Conservation (phyloP, 2,888 invertebrate species). For the Sphaerophoria taeniata region DNA sequence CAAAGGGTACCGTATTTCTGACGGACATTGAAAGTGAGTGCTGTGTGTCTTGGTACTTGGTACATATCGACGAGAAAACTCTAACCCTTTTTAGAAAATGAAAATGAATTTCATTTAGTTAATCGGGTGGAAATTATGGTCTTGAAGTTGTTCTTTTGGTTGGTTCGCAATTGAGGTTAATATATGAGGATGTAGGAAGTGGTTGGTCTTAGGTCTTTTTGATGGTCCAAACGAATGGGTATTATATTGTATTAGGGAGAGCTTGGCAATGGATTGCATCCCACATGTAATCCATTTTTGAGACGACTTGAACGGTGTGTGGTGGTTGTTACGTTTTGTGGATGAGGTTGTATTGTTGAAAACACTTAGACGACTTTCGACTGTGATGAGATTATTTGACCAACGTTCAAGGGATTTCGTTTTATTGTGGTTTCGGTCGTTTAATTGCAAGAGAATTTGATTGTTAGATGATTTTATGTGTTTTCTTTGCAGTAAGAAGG, state of each 20-base stretch:
- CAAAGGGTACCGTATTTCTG: conserved; percentile 3
- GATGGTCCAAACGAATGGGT: conserved; percentile 38
- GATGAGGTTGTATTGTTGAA: too few species aligned
- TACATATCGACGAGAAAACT: conserved; percentile 56
- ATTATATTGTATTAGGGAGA: conserved; percentile 2
- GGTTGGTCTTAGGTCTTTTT: conserved; percentile 1
- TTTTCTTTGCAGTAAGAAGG: too few species aligned
- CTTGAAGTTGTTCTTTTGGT: background rate
- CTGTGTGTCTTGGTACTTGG: background rate
- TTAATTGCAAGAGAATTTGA: too few species aligned
- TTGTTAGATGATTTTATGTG: too few species aligned
- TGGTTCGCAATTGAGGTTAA: conserved; percentile 30
- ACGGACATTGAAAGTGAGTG: background rate
- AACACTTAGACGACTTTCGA: too few species aligned
- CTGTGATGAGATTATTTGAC: too few species aligned
- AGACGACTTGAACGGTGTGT: conserved; percentile 17
- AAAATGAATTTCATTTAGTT: conserved; percentile 75
- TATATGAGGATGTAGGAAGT: background rate
- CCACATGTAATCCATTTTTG: conserved; percentile 51
- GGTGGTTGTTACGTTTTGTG: too few species aligned
- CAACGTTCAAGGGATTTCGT: too few species aligned
- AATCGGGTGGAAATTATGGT: conserved; percentile 75
- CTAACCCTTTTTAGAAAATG: conserved; percentile 72
- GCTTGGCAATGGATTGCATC: conserved; percentile 59
- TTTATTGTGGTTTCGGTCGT: too few species aligned